These are phyloP conservation scores for Diarsia brunnea DNA, from an alignment of 2,888 invertebrate species.

Conservation along the genomic window DNA sequence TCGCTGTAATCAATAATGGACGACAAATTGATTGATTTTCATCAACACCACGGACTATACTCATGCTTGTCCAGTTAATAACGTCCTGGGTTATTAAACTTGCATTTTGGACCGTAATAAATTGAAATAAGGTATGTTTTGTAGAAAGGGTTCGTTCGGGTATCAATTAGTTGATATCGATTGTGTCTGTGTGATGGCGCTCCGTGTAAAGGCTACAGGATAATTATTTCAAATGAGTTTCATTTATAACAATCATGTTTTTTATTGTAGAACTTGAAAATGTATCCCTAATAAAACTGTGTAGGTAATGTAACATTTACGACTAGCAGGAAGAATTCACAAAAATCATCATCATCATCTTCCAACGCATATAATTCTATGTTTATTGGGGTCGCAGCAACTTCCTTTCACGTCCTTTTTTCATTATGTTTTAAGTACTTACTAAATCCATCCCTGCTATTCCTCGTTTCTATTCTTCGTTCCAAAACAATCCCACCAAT, in stretches of 20 bases:
- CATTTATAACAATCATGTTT: no score
- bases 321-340: no score
- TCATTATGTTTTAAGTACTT: background rate
- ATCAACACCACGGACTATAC: constrained; percentile 38
- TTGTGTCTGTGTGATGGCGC: constrained; percentile 18
- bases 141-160: background rate
- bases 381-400: background rate
- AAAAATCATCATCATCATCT: no score
- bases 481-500: background rate
- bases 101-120: constrained; percentile 37
- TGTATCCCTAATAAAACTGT: no score
- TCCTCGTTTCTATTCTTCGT: no score
- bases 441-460: background rate
- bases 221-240: constrained; percentile 1
- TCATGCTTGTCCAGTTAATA: constrained; percentile 34
- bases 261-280: no score
- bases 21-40: constrained; percentile 58
- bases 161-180: constrained; percentile 46
- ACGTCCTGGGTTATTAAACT: background rate
- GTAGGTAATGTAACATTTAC: no score
- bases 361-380: no score
- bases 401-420: no score
- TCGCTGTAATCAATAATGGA: constrained; percentile 38
- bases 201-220: constrained; percentile 2
- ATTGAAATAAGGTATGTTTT: constrained; percentile 38